These are phyloP conservation scores for Taphrorychus bicolor DNA, from an alignment of 2,888 invertebrate genomes.

Conservation along the genomic window DNA sequence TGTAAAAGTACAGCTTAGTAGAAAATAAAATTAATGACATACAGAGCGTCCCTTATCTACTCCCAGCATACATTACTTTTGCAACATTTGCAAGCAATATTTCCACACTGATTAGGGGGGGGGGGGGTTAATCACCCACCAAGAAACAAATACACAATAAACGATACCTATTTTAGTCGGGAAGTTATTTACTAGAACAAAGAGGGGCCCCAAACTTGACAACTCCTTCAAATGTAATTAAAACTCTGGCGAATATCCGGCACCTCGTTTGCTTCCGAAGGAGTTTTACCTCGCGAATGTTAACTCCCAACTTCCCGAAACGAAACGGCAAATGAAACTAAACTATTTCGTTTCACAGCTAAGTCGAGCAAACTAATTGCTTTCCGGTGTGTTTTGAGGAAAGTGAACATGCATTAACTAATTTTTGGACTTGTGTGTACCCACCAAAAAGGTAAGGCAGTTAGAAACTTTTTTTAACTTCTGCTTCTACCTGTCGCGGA, in stretches of 20 bases:
- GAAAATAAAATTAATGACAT: too few species aligned
- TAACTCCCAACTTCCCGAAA: neutral
- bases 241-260: constrained; percentile 2
- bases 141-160: neutral
- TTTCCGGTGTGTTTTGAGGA: neutral
- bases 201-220: neutral
- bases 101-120: too few species aligned
- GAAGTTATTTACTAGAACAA: neutral
- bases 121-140: too few species aligned
- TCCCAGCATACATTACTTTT: too few species aligned
- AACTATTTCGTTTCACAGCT: neutral
- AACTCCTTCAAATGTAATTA: constrained; percentile 3
- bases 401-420: neutral
- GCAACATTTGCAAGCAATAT: too few species aligned
- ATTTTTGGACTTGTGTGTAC: neutral
- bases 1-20: too few species aligned
- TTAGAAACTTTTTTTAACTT: neutral
- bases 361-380: neutral
- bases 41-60: too few species aligned
- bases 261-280: constrained; percentile 2
- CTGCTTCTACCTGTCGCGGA: neutral
- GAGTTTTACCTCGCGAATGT: constrained; percentile 3
- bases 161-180: neutral
- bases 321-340: neutral
- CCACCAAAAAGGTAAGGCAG: neutral